Evolutionary conservation across 2,797 vertebrate genomes (phyloP).

Genomic region (Perodicticus potto): DNA sequence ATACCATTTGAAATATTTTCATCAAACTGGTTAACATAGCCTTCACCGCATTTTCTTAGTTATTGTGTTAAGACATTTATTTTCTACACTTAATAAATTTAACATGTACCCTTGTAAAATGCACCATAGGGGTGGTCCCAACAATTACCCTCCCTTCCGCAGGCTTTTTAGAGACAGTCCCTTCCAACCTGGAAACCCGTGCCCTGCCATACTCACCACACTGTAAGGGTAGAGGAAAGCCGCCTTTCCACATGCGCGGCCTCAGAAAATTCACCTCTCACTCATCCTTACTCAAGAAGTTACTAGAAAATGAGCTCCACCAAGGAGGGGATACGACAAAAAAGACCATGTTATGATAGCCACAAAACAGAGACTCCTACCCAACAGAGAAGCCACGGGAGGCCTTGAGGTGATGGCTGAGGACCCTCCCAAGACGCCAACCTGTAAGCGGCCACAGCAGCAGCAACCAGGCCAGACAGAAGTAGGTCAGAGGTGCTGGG

Average conservation of each 20-base stretch:
- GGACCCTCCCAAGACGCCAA: neutral
- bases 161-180: neutral
- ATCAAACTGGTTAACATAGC: no score
- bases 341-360: neutral
- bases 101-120: no score
- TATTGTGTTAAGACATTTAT: no score
- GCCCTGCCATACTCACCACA: neutral
- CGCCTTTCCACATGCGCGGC: neutral
- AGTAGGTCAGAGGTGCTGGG: constrained; percentile 56
- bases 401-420: neutral
- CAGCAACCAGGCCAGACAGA: neutral
- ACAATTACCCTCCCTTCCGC: no score
- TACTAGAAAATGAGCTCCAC: neutral
- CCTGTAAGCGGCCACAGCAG: neutral
- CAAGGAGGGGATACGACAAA: neutral
- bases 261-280: constrained; percentile 20
- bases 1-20: no score
- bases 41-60: no score
- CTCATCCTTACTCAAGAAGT: neutral
- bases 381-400: neutral
- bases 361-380: no score
- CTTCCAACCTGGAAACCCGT: neutral
- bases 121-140: no score
- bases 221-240: neutral
- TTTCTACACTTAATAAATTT: no score